A percentile compares a stretch with the other conserved stretches of the same genome.
phyloP scores from a whole-genome alignment of 2,888 invertebrate species.

The Tetropium fuscum region DNA sequence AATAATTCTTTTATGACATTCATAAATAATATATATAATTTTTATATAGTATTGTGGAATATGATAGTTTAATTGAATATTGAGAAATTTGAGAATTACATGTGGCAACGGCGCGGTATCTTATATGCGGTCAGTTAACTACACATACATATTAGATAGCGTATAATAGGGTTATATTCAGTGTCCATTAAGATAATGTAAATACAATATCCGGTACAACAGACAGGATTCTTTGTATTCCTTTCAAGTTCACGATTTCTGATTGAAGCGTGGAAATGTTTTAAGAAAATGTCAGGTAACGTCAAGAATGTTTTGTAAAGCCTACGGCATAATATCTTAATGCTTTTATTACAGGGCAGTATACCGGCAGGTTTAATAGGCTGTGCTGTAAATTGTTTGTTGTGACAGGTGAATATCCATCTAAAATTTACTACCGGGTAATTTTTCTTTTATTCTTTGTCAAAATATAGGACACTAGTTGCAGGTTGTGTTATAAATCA shows the following conservation, averaged over 20 bases:
- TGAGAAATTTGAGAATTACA: no score
- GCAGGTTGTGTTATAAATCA: conserved; percentile 2
- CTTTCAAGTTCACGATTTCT: conserved; percentile 1
- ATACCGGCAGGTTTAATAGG: neutral
- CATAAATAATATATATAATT: no score
- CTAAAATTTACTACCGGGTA: neutral
- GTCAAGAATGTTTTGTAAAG: conserved; percentile 1
- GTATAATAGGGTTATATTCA: no score
- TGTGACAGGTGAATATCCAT: conserved; percentile 17
- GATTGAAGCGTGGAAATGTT: conserved; percentile 10
- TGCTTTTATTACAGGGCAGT: neutral
- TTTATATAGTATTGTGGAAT: no score
- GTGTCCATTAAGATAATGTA: neutral
- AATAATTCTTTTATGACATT: no score
- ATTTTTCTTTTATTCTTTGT: neutral
- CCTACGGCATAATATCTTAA: conserved; percentile 1
- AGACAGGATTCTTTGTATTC: neutral
- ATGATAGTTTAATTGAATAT: no score
- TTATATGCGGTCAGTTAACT: no score
- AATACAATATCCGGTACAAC: neutral
- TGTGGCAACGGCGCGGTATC: no score
- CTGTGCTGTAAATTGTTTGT: neutral
- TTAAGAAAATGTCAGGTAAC: conserved; percentile 4
- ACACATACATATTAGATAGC: no score
- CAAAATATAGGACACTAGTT: neutral